Conservation (phyloP, 2,888 invertebrate genomes). For the Chrysopilus asiliformis region DNA sequence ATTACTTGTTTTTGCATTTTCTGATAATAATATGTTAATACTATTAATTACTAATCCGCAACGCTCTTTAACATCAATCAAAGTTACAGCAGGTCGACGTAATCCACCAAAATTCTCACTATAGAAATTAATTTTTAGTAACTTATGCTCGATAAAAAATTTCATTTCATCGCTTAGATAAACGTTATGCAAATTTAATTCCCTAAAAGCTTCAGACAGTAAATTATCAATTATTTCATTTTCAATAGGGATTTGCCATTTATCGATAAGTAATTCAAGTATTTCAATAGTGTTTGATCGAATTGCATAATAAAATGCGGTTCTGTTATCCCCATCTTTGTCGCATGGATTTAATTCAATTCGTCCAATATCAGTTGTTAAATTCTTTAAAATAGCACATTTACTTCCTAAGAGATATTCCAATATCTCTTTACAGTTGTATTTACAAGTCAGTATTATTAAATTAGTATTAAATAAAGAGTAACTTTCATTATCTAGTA, state of each 20-base stretch:
- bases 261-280: conserved; percentile 14
- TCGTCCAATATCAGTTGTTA: neutral
- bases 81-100: too few species aligned
- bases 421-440: neutral
- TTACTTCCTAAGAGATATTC: neutral
- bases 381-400: neutral
- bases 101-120: too few species aligned
- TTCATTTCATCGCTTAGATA: too few species aligned
- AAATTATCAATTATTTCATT: conserved; percentile 13
- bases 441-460: neutral
- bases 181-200: conserved; percentile 17
- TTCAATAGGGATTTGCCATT: conserved; percentile 12
- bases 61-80: too few species aligned
- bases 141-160: too few species aligned
- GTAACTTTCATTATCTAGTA: too few species aligned
- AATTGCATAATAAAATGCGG: conserved; percentile 20
- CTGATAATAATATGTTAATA: too few species aligned
- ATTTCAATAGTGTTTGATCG: conserved; percentile 15
- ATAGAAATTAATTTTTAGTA: too few species aligned
- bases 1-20: too few species aligned
- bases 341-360: neutral
- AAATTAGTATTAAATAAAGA: too few species aligned
- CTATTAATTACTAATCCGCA: too few species aligned
- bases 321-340: conserved; percentile 13
- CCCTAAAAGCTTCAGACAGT: conserved; percentile 17